A percentile compares a stretch with the other conserved stretches of the same genome.
phyloP scores from a whole-genome alignment of 2,113 vertebrate species.

The Phycodurus eques region DNA sequence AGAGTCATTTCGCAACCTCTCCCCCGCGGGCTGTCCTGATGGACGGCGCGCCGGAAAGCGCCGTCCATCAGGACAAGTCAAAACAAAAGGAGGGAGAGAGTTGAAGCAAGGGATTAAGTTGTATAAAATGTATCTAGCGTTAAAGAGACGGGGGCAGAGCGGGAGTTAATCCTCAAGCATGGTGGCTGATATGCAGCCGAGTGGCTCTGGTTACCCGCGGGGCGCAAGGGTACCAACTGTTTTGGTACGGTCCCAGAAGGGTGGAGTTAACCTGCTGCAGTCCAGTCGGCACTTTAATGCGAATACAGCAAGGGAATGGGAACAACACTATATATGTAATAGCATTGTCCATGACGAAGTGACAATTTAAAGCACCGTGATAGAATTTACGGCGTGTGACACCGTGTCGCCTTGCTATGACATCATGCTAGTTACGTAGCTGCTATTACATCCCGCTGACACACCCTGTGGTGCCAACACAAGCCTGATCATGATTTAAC shows the following conservation, averaged over 20 bases:
- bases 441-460: too few relatives aligned
- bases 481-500: neutral
- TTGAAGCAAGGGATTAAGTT: slow-evolving; percentile 53
- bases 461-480: too few relatives aligned
- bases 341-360: neutral
- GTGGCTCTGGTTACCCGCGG: slow-evolving; percentile 40
- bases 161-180: slow-evolving; percentile 61
- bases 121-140: slow-evolving; percentile 66
- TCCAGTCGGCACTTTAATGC: too few relatives aligned
- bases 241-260: neutral
- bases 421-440: neutral
- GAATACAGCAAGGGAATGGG: too few relatives aligned
- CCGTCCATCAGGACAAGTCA: slow-evolving; percentile 45
- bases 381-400: neutral
- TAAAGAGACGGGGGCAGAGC: slow-evolving; percentile 49
- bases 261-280: too few relatives aligned
- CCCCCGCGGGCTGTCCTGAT: slow-evolving; percentile 1
- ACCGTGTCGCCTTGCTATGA: neutral
- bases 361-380: neutral
- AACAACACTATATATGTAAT: too few relatives aligned
- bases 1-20: slow-evolving; percentile 16
- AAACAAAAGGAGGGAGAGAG: slow-evolving; percentile 51
- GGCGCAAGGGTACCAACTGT: slow-evolving; percentile 1
- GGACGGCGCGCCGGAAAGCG: slow-evolving; percentile 13
- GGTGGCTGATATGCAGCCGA: slow-evolving; percentile 61